Base-by-base conservation (phyloP, 2,888 invertebrate genomes). In the Eristalinus aeneus region DNA sequence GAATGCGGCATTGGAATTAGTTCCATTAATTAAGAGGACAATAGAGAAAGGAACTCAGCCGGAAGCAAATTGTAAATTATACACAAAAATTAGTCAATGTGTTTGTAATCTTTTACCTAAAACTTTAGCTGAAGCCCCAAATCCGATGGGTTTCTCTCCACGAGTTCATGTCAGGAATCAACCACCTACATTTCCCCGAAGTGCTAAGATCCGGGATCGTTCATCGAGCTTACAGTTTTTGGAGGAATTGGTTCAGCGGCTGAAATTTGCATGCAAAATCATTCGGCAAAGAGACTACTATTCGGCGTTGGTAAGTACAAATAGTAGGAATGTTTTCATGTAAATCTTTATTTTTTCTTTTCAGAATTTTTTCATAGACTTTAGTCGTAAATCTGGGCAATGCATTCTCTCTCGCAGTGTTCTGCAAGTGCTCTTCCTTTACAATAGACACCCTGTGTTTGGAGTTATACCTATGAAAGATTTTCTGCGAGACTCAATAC, bases 171-270 rank as follows among this genome's bases (percentile, higher is more conserved):
- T 98, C 93, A 95, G 98, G 58, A 94, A 98, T 67, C 94, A 99
- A 74, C 99, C 99, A n/a, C 98, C 99, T 0, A 98, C 99, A 20
- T 99, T 99, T 94, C 99, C 99, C 0, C 95, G 99, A 22, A 98
- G 98, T 92, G 98, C 98, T 0, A 96, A 97, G 93, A 98, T 99
- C 90, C 97, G 97, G 89, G 95, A 96, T 61, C 93, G 95, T 11
- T 90, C 92, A 34, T 92, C 93, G 0, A 93, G 96, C 88, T 93
- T 94, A 68, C 97, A 97, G 90, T 97, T 98, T 39, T 92, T 98
- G 84, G 96, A 97, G 89, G 96, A 96, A 90, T 94, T 98, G 89
- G 94, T 98, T n/a, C 94, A 95, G 54, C 94, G 97, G 83, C 94
- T 98, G 68, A 95, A 96, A 90, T 95, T 95, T 89, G 96, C 97